Base-by-base conservation (phyloP, 2,797 vertebrate species). In the Toxotes lorentzi region DNA sequence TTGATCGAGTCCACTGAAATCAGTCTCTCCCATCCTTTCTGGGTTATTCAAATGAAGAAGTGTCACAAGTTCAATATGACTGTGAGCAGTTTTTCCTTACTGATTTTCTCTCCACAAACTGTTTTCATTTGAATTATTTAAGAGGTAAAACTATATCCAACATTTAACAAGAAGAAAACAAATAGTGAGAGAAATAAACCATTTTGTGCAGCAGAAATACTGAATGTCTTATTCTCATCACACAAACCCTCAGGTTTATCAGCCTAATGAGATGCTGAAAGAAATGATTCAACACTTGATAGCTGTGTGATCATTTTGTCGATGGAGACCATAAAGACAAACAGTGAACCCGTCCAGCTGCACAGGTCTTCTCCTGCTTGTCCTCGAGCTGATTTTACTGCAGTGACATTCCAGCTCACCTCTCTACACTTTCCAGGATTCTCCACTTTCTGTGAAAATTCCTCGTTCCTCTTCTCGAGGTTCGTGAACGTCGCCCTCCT, bases 381-480 rank as follows among this genome's bases (percentile, higher is more conserved):
- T 64, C 74, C 65, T 67, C 2, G n/a, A 34, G 27, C 53, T 61
- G n/a, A 19, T 32, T 48, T 71, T 23, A 16, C 34, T 35, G 59
- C 73, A 38, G 9, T 59, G 62, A 70, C 70, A 63, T 73, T 13
- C 57, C 21, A 24, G 2, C 17, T 0, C 32, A 32, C 50, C 23
- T 53, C 61, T 71, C 77, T 8, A 3, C 66, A 32, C 84, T 75
- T 71, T 80, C 67, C 73, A 60, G 45, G 32, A 48, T 73, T 76
- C 61, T 50, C 14, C 48, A 24, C 74, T 90, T 86, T 81, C 48
- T 35, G 61, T 77, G 45, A 82, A 88, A 87, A 65, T 65, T 57
- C 72, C 79, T 70, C 69, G 1, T 24, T 81, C 56, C 76, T 74
- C 70, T 23, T 53, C 73, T 58, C 27, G 27, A 30, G 27, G 60